Conservation (phyloP, 1,140 invertebrate genomes). For the Caligus rogercresseyi region DNA sequence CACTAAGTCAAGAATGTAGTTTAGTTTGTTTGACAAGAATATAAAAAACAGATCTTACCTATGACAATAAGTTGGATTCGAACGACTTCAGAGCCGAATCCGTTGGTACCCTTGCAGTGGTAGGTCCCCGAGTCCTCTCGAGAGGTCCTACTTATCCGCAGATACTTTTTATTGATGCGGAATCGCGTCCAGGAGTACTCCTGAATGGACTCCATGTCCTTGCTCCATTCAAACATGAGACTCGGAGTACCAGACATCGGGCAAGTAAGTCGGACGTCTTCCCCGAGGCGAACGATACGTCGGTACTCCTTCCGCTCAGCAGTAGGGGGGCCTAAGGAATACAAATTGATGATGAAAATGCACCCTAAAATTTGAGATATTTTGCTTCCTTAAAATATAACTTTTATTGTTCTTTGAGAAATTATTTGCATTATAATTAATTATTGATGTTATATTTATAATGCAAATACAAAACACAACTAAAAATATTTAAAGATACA, state of each 20-base stretch:
- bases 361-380: too few species aligned
- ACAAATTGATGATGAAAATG: too few species aligned
- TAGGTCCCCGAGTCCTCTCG: slow-evolving; percentile 12
- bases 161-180: slow-evolving; percentile 5
- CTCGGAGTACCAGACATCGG: slow-evolving; percentile 7
- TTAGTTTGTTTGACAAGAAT: too few species aligned
- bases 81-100: slow-evolving; percentile 8
- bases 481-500: neutral
- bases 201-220: neutral
- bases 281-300: slow-evolving; percentile 4
- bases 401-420: neutral
- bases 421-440: too few species aligned
- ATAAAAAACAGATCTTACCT: slow-evolving; percentile 10
- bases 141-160: neutral
- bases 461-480: neutral
- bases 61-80: slow-evolving; percentile 11
- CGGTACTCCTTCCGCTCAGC: neutral
- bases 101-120: slow-evolving; percentile 17
- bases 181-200: slow-evolving; percentile 1
- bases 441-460: too few species aligned
- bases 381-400: neutral
- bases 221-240: slow-evolving; percentile 13
- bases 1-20: too few species aligned
- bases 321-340: neutral
- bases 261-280: neutral